A percentile compares a stretch with the other conserved stretches of the same genome.
These are phyloP conservation scores for Ophion slaviceki DNA, from an alignment of 2,888 invertebrate genomes.

Conservation along the genomic window DNA sequence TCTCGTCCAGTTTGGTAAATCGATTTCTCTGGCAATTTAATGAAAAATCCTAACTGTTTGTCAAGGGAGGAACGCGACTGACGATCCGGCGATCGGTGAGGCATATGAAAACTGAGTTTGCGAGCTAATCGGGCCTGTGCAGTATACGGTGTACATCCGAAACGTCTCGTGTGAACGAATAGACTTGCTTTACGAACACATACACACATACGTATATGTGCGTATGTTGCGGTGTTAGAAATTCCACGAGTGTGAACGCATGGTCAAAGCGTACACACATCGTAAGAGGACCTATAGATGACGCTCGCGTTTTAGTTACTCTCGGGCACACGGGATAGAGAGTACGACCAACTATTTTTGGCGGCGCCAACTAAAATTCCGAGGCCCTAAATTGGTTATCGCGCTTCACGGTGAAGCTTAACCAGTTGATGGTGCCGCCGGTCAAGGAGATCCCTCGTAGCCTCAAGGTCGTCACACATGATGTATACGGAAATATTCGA, in stretches of 20 bases:
- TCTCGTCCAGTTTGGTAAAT: not conserved
- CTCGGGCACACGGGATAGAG: constrained; percentile 53
- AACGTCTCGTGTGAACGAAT: constrained; percentile 6
- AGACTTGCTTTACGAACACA: constrained; percentile 16
- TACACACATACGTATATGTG: constrained; percentile 2
- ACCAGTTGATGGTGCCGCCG: constrained; percentile 71
- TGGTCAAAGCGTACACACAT: constrained; percentile 65
- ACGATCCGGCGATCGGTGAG: constrained; percentile 2
- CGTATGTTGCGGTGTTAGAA: constrained; percentile 48
- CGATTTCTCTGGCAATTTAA: constrained; percentile 6
- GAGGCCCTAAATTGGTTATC: constrained; percentile 82
- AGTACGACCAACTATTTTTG: constrained; percentile 77
- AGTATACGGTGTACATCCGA: not conserved
- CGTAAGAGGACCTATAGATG: constrained; percentile 59
- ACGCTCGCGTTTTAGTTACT: constrained; percentile 30
- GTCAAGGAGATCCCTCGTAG: constrained; percentile 76
- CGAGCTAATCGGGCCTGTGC: not conserved
- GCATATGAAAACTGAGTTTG: not conserved
- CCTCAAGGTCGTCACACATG: constrained; percentile 53
- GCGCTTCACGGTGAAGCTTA: constrained; percentile 72
- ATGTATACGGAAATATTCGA: not conserved
- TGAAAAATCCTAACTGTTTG: constrained; percentile 4
- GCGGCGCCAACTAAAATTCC: constrained; percentile 80
- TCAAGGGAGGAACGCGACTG: constrained; percentile 4
- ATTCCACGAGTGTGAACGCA: constrained; percentile 61